Evolutionary conservation across 2,888 invertebrate species (phyloP).

Genomic region (Ectobius pallidus): DNA sequence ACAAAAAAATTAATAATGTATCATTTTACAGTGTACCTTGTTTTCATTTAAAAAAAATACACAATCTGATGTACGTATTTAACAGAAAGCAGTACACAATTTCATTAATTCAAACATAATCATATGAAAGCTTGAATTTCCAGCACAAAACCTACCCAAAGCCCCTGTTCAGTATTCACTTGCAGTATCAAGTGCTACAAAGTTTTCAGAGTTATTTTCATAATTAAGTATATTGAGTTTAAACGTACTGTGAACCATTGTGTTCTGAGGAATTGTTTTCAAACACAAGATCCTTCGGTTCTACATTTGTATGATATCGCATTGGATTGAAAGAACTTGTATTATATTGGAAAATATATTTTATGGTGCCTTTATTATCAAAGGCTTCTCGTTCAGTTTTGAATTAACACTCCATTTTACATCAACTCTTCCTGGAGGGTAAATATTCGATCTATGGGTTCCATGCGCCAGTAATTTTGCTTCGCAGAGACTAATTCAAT

Average conservation of each 20-base stretch:
- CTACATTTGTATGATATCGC: neutral
- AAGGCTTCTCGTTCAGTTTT: no score
- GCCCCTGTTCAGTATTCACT: no score
- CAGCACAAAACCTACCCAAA: neutral
- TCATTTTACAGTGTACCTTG: neutral
- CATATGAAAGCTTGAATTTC: neutral
- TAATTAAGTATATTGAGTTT: neutral
- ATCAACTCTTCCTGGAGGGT: no score
- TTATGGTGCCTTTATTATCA: no score
- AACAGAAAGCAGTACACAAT: neutral
- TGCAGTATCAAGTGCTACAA: neutral
- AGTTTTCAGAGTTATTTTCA: neutral
- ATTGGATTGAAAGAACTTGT: no score
- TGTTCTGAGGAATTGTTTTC: neutral
- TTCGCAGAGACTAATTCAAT: no score
- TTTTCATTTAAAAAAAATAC: neutral
- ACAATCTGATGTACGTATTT: neutral
- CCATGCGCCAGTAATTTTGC: no score
- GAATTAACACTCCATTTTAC: no score
- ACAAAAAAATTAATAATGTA: slow-evolving; percentile 5
- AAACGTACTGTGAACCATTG: no score
- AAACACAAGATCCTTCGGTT: neutral
- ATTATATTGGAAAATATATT: no score
- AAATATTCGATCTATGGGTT: no score
- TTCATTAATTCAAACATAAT: neutral